Base-by-base conservation (phyloP, 1,140 invertebrate species). In the Bombus soroeensis region DNA sequence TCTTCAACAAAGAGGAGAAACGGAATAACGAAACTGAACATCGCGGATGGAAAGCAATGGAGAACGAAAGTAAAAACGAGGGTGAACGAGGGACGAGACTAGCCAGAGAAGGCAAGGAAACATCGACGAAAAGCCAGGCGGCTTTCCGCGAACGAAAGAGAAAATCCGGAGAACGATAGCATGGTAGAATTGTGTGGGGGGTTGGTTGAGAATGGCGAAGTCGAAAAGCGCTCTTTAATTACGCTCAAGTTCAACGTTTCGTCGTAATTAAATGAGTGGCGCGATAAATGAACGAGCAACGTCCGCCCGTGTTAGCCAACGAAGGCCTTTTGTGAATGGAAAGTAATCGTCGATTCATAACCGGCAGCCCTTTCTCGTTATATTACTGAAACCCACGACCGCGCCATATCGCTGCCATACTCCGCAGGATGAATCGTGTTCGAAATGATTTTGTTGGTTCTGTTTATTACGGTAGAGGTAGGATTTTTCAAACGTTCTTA, bases 191-290 rank as follows among this genome's bases (percentile, higher is more conserved):
- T 15, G 13, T 8, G 39, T 53, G 80, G 37, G 37, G 22, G n/a
- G n/a, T n/a, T 28, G 28, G 10, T 62, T 12, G 28, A 62, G 34
- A 64, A 74, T 82, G 57, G 66, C 28, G 66, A 68, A 75, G 71
- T 85, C 82, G 53, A 72, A 89, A 85, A 89, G 87, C 78, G 37
- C 79, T 89, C 83, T 88, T 84, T 77, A 89, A 89, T 89, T 89
- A 89, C 87, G 87, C 73, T 78, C 79, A 89, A 89, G 88, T 89
- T 89, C 85, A 89, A 89, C 87, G 81, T 88, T 89, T 89, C 87
- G 57, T 57, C 57, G 88, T 86, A 89, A 89, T 89, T 89, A 86
- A 89, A 89, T 79, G 79, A 89, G 85, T 77, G 64, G 57, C 32
- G 75, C 87, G 88, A 89, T 89, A 89, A 89, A 89, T 88, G 83